phyloP scores from a whole-genome alignment of 2,888 invertebrate species.

The Bombylius discolor region DNA sequence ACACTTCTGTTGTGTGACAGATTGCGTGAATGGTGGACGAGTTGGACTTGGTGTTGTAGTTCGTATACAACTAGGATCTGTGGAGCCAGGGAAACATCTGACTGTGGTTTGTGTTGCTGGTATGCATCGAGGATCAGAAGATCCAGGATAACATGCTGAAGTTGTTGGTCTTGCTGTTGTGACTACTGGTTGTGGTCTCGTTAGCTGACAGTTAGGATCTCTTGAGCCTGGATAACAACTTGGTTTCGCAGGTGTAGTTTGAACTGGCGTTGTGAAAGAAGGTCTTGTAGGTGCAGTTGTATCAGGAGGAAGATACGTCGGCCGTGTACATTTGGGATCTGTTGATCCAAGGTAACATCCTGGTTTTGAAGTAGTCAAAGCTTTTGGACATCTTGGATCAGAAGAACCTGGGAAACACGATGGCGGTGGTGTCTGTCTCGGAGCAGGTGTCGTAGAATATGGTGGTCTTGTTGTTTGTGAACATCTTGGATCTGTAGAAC shows the following conservation, averaged over 20 bases:
- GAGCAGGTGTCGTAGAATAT: constrained; percentile 15
- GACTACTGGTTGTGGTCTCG: constrained; percentile 16
- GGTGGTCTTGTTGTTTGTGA: constrained; percentile 12
- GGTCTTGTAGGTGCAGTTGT: background rate
- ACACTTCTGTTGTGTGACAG: constrained; percentile 10
- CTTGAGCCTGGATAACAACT: constrained; percentile 29
- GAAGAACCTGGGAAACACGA: constrained; percentile 20
- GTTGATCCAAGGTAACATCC: constrained; percentile 14
- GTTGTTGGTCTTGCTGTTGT: constrained; percentile 21
- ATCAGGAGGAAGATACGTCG: constrained; percentile 15
- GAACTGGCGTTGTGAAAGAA: too few relatives aligned
- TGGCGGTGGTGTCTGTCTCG: constrained; percentile 16
- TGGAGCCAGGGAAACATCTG: constrained; percentile 17
- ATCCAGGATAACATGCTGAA: constrained; percentile 34
- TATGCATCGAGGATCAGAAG: constrained; percentile 26
- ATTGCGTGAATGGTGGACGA: too few relatives aligned
- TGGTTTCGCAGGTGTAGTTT: constrained; percentile 19
- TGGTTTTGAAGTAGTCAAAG: constrained; percentile 14
- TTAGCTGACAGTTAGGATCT: constrained; percentile 26
- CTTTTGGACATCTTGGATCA: constrained; percentile 25
- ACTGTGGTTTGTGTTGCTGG: constrained; percentile 12
- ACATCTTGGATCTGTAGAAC: constrained; percentile 26
- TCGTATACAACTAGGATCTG: constrained; percentile 16
- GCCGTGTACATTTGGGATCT: constrained; percentile 24
- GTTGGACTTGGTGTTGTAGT: background rate